Base-by-base conservation (phyloP, 2,888 invertebrate species). In the Caenorhabditis japonica region DNA sequence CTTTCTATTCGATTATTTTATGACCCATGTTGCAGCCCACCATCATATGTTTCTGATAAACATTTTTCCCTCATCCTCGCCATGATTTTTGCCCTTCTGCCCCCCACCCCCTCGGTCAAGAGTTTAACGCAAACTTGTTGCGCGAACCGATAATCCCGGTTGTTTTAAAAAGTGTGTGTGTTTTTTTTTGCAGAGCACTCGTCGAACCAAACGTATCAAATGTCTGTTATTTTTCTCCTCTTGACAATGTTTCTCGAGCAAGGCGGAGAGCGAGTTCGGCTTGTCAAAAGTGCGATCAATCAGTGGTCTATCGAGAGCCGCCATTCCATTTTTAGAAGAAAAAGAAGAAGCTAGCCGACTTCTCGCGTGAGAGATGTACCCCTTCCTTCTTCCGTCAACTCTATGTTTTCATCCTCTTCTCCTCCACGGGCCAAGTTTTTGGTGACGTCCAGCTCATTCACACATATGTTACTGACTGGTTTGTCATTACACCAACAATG, bases 401-500 rank as follows among this genome's bases (percentile, higher is more conserved):
- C 58, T 23, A n/a, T 39, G 17, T 17, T 23, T 23, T 15, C 15
- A 7, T 15, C 25, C 25, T 10, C 13, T 25, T 51, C 36, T 33
- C 34, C 17, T 51, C 44, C 33, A 33, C 33, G 10, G 21, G 19
- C 55, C 47, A 64, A 55, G 56, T 64, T 64, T 64, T 64, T 55
- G 43, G 56, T 43, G 27, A 36, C 43, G 44, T 12, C 46, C 34
- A 49, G 64, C 64, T 64, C 64, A 64, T 64, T 64, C 64, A 39
- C 64, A 64, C 64, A 64, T 64, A 64, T 64, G 64, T 64, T 64
- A 64, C 64, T 64, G 64, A 64, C 64, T 64, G 55, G 64, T 64
- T 64, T 56, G 64, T 64, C 64, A 64, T 64, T 64, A 64, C 64
- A 56, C 64, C 56, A 64, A 47, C 53, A 47, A 55, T 49, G 46